Percentiles rank a stretch among this genome's conserved stretches.
Conservation (phyloP, 2,888 invertebrate genomes). For the Pristionchus entomophagus region DNA sequence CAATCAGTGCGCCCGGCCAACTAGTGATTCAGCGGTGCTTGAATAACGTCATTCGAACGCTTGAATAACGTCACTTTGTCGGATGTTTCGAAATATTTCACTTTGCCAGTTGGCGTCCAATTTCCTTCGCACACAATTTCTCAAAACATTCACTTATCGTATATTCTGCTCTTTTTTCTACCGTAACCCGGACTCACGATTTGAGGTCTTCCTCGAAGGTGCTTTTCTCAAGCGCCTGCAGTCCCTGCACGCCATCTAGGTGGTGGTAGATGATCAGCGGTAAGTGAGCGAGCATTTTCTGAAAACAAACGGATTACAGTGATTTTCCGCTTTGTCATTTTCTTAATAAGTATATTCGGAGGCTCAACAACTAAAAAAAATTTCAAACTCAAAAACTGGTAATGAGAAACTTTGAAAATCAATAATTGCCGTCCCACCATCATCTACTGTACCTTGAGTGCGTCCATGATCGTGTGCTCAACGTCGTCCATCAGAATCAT, state of each 20-base stretch:
- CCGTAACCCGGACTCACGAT: background rate
- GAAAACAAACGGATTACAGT: constrained; percentile 34
- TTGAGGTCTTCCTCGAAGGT: constrained; percentile 36
- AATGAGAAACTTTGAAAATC: background rate
- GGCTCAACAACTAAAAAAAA: background rate
- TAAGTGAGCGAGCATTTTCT: constrained; percentile 71
- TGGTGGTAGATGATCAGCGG: constrained; percentile 69
- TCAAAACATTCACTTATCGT: too few relatives aligned
- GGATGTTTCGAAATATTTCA: too few relatives aligned
- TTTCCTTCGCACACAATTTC: too few relatives aligned
- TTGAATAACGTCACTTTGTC: too few relatives aligned
- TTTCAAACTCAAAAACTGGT: background rate
- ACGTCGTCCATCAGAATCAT: constrained; percentile 67
- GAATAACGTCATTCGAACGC: background rate
- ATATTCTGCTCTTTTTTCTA: too few relatives aligned
- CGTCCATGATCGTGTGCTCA: constrained; percentile 69
- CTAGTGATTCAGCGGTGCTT: background rate
- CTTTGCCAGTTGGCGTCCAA: too few relatives aligned
- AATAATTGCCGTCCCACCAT: background rate
- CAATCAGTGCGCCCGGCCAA: background rate
- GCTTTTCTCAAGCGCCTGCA: constrained; percentile 56
- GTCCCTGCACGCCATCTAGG: constrained; percentile 48
- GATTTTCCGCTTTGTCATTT: too few relatives aligned
- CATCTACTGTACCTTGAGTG: constrained; percentile 61
- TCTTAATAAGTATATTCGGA: too few relatives aligned